Conservation (phyloP, 2,797 vertebrate genomes). For the Bryconaethiops microstoma region DNA sequence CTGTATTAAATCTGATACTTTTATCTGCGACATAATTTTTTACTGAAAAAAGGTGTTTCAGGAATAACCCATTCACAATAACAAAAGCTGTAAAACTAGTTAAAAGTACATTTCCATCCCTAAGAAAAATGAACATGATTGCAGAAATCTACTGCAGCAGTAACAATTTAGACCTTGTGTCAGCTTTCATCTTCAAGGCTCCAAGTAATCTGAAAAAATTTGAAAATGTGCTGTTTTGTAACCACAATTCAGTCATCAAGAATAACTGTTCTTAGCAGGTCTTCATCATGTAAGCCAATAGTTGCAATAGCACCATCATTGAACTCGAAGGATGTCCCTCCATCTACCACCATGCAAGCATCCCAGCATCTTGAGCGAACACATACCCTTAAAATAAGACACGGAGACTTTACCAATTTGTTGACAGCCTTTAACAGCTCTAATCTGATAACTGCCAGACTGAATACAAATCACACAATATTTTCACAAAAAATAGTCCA, state of each 20-base stretch:
- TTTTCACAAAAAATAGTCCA: too few relatives aligned
- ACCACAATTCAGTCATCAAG: constrained; percentile 74
- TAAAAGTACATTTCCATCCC: constrained; percentile 26
- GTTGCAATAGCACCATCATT: constrained; percentile 97
- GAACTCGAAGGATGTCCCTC: constrained; percentile 96
- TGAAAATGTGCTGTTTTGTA: neutral
- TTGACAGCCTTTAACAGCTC: neutral
- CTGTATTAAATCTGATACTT: too few relatives aligned
- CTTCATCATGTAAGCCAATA: constrained; percentile 84
- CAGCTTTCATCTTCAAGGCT: constrained; percentile 4
- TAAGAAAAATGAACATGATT: constrained; percentile 4
- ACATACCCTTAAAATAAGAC: constrained; percentile 79
- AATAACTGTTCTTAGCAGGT: constrained; percentile 88
- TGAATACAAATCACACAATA: too few relatives aligned
- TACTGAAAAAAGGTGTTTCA: too few relatives aligned
- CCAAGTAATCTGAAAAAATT: neutral
- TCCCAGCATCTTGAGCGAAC: constrained; percentile 97
- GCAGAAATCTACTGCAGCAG: neutral
- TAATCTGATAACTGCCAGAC: too few relatives aligned
- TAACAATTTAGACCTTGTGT: neutral
- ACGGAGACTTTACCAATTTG: constrained; percentile 6
- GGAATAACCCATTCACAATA: too few relatives aligned
- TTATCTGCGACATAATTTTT: too few relatives aligned
- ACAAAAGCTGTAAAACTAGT: constrained; percentile 3
- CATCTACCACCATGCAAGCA: constrained; percentile 97